phyloP scores from a whole-genome alignment of 2,797 vertebrate genomes.

The Lepidocolaptes lacrymiger region DNA sequence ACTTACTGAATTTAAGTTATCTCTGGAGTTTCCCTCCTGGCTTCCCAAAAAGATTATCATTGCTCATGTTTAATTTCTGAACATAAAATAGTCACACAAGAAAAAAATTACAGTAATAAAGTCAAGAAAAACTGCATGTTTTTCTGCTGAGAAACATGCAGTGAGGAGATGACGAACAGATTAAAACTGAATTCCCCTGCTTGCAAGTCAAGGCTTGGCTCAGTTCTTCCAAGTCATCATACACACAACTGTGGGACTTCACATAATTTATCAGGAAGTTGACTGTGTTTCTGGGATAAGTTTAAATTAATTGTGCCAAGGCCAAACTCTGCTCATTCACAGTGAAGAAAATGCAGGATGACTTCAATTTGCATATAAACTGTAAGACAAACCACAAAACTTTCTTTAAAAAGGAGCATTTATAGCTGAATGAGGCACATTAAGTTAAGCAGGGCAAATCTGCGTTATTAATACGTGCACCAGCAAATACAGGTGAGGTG shows the following conservation, averaged over 20 bases:
- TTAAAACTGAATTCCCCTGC: neutral
- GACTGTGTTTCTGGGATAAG: neutral
- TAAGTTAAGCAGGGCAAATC: neutral
- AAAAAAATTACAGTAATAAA: neutral
- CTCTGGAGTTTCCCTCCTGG: neutral
- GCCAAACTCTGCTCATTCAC: neutral
- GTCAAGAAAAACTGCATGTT: neutral
- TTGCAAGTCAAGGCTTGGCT: neutral
- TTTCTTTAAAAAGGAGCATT: neutral
- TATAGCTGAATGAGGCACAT: neutral
- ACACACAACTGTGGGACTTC: neutral
- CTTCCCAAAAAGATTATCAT: neutral
- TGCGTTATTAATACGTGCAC: rapidly evolving
- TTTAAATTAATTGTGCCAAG: neutral
- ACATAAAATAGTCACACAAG: neutral
- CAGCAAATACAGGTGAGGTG: neutral
- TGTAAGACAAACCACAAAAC: neutral
- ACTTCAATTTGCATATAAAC: neutral
- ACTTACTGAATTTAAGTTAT: neutral
- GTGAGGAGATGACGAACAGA: neutral
- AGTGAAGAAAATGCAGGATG: neutral
- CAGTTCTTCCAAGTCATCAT: neutral
- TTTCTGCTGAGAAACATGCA: neutral
- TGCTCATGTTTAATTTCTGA: neutral
- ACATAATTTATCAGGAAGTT: neutral